A percentile compares a stretch with the other conserved stretches of the same genome.
Evolutionary conservation across 1,140 invertebrate genomes (phyloP).

Genomic region (Drosophila ercepeae): DNA sequence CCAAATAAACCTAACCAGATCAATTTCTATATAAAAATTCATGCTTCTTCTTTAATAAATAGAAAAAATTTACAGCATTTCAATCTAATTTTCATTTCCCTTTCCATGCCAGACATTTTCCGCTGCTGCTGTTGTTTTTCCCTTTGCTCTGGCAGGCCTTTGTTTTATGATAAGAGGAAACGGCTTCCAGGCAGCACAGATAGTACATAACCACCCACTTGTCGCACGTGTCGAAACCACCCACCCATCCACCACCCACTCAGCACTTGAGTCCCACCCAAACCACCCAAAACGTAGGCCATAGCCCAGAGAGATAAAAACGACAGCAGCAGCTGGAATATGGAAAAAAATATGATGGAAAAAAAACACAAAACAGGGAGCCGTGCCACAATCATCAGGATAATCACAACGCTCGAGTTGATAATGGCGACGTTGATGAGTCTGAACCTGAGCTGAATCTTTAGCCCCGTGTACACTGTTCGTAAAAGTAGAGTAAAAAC

Average conservation of each 20-base stretch:
- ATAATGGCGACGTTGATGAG: constrained; percentile 74
- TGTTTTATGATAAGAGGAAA: constrained; percentile 38
- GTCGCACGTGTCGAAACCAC: constrained; percentile 48
- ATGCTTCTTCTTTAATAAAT: too few species aligned
- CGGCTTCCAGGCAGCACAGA: constrained; percentile 16
- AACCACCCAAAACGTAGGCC: constrained; percentile 20
- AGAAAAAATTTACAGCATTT: too few species aligned
- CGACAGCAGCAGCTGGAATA: constrained; percentile 28
- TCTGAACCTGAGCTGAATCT: constrained; percentile 43
- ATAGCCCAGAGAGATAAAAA: constrained; percentile 17
- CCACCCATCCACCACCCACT: constrained; percentile 1
- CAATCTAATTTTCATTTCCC: too few species aligned
- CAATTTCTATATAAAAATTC: too few species aligned
- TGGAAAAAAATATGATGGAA: not conserved
- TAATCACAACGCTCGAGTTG: constrained; percentile 74
- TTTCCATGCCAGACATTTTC: constrained; percentile 8
- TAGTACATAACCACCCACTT: constrained; percentile 30
- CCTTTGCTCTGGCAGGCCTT: constrained; percentile 10
- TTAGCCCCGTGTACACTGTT: constrained; percentile 18
- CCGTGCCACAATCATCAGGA: constrained; percentile 65
- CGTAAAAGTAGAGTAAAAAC: too few species aligned
- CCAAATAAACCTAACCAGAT: too few species aligned
- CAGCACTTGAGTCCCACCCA: constrained; percentile 6
- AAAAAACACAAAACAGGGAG: not conserved
- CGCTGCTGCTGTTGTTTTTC: constrained; percentile 21